A percentile compares a stretch with the other conserved stretches of the same genome.
These are phyloP conservation scores for Pholis gunnellus DNA, from an alignment of 2,113 vertebrate genomes.

Conservation along the genomic window DNA sequence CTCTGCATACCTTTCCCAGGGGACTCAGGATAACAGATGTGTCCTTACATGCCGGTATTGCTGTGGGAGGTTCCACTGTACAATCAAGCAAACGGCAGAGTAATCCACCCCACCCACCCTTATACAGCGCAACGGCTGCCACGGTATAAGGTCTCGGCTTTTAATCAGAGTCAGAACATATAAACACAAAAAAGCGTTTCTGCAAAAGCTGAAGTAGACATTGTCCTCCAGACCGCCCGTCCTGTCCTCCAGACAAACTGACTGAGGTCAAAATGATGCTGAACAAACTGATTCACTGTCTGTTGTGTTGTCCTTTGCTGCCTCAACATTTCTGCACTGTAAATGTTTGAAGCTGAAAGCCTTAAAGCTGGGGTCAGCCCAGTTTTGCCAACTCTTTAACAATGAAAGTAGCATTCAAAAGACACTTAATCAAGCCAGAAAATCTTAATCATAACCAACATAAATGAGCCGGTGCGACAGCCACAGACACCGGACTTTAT, in stretches of 20 bases:
- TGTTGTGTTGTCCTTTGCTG: background rate
- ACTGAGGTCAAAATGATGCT: constrained; percentile 7
- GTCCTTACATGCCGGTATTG: constrained; percentile 28
- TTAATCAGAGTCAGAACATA: constrained; percentile 8
- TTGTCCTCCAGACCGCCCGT: background rate
- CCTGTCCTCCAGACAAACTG: constrained; percentile 11
- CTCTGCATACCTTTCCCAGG: background rate
- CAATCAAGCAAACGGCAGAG: constrained; percentile 31
- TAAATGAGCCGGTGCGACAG: background rate
- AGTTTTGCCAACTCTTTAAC: background rate
- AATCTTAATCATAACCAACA: background rate
- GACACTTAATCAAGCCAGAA: background rate
- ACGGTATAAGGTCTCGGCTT: background rate
- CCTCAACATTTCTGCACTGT: background rate
- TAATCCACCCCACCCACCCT: constrained; percentile 30
- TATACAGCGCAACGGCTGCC: background rate
- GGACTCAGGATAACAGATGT: constrained; percentile 42
- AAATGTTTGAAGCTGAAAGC: background rate
- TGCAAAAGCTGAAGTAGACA: background rate
- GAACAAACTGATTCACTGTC: constrained; percentile 3
- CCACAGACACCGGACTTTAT: background rate
- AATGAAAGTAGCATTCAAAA: background rate
- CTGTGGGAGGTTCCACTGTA: constrained; percentile 31
- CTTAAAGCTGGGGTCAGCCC: background rate
- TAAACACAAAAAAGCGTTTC: background rate